phyloP scores from a whole-genome alignment of 1,140 invertebrate species.

The Drosophila gunungcola region DNA sequence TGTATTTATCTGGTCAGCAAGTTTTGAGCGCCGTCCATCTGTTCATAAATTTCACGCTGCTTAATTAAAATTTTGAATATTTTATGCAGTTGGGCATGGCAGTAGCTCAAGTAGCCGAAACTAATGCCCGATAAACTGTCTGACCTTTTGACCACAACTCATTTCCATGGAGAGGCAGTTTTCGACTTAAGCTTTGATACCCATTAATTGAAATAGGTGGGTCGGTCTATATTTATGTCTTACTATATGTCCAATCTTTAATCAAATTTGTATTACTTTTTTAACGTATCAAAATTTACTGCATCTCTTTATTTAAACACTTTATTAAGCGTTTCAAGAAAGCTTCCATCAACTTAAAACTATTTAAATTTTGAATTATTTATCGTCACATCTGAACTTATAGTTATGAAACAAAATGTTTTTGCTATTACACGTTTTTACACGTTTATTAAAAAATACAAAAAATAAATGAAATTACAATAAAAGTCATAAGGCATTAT shows the following conservation, averaged over 20 bases:
- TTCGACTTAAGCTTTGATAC: not conserved
- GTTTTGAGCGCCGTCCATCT: conserved; percentile 36
- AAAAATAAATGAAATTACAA: too few relatives aligned
- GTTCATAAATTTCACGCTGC: conserved; percentile 52
- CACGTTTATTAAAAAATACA: too few relatives aligned
- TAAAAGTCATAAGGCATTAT: too few relatives aligned
- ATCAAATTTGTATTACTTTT: too few relatives aligned
- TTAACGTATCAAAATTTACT: too few relatives aligned
- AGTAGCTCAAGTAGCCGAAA: conserved; percentile 50
- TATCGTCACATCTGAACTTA: too few relatives aligned
- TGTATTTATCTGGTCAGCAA: conserved; percentile 41
- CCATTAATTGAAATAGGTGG: not conserved
- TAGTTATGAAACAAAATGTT: not conserved
- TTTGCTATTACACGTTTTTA: not conserved
- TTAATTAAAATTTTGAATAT: conserved; percentile 55
- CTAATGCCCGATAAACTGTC: conserved; percentile 54
- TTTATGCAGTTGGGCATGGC: conserved; percentile 52
- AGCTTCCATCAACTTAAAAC: too few relatives aligned
- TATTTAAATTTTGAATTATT: too few relatives aligned
- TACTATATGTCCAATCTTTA: too few relatives aligned
- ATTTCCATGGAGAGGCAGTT: conserved; percentile 33
- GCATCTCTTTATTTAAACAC: too few relatives aligned
- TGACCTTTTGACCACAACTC: conserved; percentile 48
- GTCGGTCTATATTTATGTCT: not conserved
- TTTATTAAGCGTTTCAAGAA: too few relatives aligned